Conservation (phyloP, 2,113 vertebrate genomes). For the Willisornis vidua region DNA sequence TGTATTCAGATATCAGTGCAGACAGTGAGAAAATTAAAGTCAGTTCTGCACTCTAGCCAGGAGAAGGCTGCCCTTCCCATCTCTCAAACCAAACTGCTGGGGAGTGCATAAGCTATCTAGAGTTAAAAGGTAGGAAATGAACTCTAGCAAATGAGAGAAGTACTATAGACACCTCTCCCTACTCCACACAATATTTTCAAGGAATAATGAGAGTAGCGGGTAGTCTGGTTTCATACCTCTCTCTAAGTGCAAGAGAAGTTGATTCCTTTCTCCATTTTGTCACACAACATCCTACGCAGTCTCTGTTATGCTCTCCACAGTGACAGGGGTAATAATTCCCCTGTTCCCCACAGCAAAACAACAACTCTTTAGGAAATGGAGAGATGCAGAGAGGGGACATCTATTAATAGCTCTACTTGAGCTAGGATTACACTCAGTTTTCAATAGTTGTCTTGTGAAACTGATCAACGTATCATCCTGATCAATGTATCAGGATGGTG, state of each 20-base stretch:
- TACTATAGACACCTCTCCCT: neutral
- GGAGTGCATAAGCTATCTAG: neutral
- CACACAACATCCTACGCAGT: neutral
- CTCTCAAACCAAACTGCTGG: neutral
- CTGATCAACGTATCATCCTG: neutral
- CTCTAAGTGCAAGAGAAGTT: neutral
- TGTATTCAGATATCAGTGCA: neutral
- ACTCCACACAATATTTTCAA: neutral
- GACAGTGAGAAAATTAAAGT: neutral
- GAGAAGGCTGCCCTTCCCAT: neutral
- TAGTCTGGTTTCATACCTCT: neutral
- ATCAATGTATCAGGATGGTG: accelerated
- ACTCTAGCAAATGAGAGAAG: neutral
- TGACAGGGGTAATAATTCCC: neutral
- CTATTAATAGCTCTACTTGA: neutral
- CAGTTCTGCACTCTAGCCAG: neutral
- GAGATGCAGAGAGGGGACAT: accelerated
- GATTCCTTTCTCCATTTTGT: neutral
- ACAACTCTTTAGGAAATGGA: neutral
- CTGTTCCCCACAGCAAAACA: neutral
- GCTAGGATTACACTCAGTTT: neutral
- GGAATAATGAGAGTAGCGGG: neutral
- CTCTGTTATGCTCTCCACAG: neutral
- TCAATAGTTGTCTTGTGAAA: neutral
- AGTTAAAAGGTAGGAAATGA: neutral